These are phyloP conservation scores for Romanomermis culicivorax DNA, from an alignment of 2,888 invertebrate genomes.

Conservation along the genomic window DNA sequence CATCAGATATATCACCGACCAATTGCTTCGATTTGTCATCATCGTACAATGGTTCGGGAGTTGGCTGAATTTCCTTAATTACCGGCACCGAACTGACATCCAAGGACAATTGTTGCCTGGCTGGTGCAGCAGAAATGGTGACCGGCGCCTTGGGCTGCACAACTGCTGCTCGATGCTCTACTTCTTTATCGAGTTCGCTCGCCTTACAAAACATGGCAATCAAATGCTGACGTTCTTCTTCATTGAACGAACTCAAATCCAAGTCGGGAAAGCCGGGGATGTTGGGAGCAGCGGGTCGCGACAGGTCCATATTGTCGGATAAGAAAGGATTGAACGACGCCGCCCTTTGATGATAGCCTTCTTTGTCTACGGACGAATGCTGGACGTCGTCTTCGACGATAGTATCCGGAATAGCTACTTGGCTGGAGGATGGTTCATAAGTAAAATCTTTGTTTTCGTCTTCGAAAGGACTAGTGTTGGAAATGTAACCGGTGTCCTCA, in stretches of 20 bases:
- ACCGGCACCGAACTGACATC: neutral
- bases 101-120: neutral
- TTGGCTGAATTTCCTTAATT: constrained; percentile 7
- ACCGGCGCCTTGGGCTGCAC: neutral
- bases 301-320: neutral
- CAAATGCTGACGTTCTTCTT: constrained; percentile 10
- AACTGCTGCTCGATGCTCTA: neutral
- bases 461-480: constrained; percentile 3
- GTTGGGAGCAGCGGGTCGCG: neutral
- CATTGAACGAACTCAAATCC: constrained; percentile 9
- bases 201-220: constrained; percentile 11
- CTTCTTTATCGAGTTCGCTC: constrained; percentile 4
- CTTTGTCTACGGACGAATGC: neutral
- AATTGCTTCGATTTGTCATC: neutral
- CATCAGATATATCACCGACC: neutral
- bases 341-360: neutral
- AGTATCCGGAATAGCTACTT: neutral
- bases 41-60: neutral
- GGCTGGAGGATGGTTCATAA: neutral
- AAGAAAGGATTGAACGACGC: neutral
- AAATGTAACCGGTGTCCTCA: constrained; percentile 6
- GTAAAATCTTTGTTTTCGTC: neutral
- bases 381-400: neutral
- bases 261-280: constrained; percentile 8
- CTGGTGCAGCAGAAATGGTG: neutral